A percentile compares a stretch with the other conserved stretches of the same genome.
phyloP scores from a whole-genome alignment of 2,113 vertebrate species.

The Peromyscus leucopus region DNA sequence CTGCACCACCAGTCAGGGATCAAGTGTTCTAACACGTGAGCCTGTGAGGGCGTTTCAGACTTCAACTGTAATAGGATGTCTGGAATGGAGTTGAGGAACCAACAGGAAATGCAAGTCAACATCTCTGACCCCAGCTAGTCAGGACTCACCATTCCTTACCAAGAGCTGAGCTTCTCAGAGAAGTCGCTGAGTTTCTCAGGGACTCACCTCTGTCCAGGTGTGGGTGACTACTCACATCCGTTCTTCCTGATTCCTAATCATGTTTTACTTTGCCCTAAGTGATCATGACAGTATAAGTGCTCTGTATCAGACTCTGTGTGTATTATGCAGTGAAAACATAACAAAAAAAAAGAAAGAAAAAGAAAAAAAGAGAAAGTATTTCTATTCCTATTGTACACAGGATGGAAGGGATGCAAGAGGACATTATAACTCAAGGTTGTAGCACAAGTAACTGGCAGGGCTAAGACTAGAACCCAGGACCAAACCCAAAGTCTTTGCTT shows the following conservation, averaged over 20 bases:
- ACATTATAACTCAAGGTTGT: neutral
- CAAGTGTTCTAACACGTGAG: neutral
- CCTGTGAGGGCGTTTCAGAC: neutral
- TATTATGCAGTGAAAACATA: neutral
- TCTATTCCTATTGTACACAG: neutral
- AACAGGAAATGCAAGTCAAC: neutral
- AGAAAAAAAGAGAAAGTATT: too few species aligned
- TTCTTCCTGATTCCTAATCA: neutral
- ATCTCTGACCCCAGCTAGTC: neutral
- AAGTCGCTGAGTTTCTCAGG: neutral
- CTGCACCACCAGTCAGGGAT: neutral
- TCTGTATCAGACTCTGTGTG: fast-evolving
- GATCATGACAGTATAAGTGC: neutral
- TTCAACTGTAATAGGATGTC: neutral
- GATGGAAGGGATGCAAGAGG: neutral
- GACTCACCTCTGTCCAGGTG: neutral
- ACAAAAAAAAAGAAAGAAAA: too few species aligned
- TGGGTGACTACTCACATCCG: neutral
- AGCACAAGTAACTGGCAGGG: neutral
- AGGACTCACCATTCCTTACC: neutral
- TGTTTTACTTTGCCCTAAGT: neutral
- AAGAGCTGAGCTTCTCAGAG: neutral
- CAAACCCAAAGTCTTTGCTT: neutral
- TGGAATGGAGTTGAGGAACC: neutral
- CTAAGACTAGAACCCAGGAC: neutral